Base-by-base conservation (phyloP, 2,888 invertebrate genomes). In the Philopedon plagiatum region DNA sequence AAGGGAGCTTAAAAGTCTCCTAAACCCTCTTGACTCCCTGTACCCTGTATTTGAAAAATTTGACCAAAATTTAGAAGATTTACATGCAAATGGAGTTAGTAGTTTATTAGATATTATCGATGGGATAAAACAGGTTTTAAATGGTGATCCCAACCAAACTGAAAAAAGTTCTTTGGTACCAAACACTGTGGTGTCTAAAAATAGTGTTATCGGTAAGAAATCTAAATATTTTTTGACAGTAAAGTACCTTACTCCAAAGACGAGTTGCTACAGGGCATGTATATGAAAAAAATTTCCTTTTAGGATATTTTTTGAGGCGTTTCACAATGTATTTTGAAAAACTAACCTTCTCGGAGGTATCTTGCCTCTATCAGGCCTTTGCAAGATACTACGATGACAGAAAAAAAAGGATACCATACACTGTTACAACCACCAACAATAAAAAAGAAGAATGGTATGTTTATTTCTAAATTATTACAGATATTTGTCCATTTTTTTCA, bases 261-360 rank as follows among this genome's bases (percentile, higher is more conserved):
- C n/a, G n/a, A n/a, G n/a, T n/a, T n/a, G n/a, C n/a, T n/a, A n/a
- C n/a, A n/a, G n/a, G n/a, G n/a, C n/a, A n/a, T n/a, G n/a, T n/a
- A n/a, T n/a, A n/a, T n/a, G 13, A 23, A 11, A 21, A 9, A 23
- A 26, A 84, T 76, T 83, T 83, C 65, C 81, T 89, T 86, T 80
- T 88, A 88, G 96, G 96, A 29, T 87, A 95, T 76, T 97, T 94
- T 84, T 88, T 97, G 74, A 88, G 96, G 74, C 88, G 96, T 80
- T 92, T 96, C 82, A 89, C 93, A 76, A 87, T 96, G 0, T 91
- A 93, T 75, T 91, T 96, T 81, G 94, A 96, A 80, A 94, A 93
- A 83, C 87, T 96, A 76, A 90, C 93, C 13, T 97, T 97, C 86
- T 92, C 93, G 37, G 94, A 95, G 87, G 91, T 95, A 71, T 92